Conservation (phyloP, 2,797 vertebrate genomes). For the Takifugu ocellatus region DNA sequence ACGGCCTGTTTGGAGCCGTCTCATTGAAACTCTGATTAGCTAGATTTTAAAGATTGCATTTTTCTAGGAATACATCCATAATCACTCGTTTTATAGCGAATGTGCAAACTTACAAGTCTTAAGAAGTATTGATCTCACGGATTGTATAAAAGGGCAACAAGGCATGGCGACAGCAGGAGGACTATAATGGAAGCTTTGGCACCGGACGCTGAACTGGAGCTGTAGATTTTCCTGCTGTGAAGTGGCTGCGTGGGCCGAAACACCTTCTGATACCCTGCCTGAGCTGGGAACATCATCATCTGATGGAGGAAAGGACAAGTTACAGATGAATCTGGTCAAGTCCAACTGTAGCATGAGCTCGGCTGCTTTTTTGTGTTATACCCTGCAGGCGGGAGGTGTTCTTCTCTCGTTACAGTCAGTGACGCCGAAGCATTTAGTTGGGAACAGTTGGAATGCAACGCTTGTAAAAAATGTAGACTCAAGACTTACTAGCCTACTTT, state of each 20-base stretch:
- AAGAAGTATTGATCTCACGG: conserved; percentile 1
- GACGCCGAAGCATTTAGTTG: not conserved
- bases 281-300: conserved; percentile 48
- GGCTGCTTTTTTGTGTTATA: no score
- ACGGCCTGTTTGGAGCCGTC: no score
- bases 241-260: conserved; percentile 39
- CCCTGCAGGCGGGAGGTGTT: no score
- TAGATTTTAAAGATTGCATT: not conserved
- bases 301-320: conserved; percentile 13
- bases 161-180: conserved; percentile 28
- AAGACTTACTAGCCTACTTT: not conserved
- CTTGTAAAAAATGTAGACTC: not conserved
- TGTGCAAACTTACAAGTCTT: no score
- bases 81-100: no score
- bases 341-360: not conserved
- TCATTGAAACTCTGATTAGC: no score
- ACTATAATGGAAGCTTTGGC: not conserved
- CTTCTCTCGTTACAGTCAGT: not conserved
- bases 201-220: conserved; percentile 17
- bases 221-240: conserved; percentile 37
- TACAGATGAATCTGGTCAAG: not conserved
- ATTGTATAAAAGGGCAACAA: conserved; percentile 7
- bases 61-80: not conserved
- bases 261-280: conserved; percentile 24
- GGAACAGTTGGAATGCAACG: not conserved